Conservation (phyloP, 2,888 invertebrate genomes). For the Nemotelus nigrinus region DNA sequence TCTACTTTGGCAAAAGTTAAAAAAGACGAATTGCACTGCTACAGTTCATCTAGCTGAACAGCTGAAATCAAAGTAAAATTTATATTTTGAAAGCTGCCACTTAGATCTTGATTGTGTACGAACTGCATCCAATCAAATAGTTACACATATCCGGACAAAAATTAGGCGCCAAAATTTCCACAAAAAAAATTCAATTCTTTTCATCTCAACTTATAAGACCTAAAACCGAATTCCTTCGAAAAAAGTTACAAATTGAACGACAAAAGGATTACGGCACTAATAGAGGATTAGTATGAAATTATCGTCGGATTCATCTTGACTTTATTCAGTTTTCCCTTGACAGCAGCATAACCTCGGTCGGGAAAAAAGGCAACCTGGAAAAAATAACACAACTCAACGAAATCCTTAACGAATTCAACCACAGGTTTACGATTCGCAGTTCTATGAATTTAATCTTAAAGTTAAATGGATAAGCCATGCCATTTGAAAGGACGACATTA, state of each 20-base stretch:
- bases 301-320: conserved; percentile 45
- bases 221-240: not conserved
- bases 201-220: not conserved
- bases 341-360: no score
- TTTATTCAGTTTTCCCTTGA: not conserved
- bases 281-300: conserved; percentile 49
- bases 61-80: no score
- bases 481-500: not conserved
- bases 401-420: not conserved
- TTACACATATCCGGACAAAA: not conserved
- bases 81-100: no score
- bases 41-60: no score
- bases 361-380: not conserved
- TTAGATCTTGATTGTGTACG: no score
- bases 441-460: not conserved
- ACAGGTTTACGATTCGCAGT: not conserved
- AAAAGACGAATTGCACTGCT: no score
- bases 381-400: not conserved
- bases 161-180: not conserved
- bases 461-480: not conserved
- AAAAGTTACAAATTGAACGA: conserved; percentile 51
- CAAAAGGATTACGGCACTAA: conserved; percentile 51
- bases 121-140: no score
- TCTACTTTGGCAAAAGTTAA: no score
- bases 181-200: not conserved